phyloP scores from a whole-genome alignment of 2,113 vertebrate genomes.

The Mustelus asterias region DNA sequence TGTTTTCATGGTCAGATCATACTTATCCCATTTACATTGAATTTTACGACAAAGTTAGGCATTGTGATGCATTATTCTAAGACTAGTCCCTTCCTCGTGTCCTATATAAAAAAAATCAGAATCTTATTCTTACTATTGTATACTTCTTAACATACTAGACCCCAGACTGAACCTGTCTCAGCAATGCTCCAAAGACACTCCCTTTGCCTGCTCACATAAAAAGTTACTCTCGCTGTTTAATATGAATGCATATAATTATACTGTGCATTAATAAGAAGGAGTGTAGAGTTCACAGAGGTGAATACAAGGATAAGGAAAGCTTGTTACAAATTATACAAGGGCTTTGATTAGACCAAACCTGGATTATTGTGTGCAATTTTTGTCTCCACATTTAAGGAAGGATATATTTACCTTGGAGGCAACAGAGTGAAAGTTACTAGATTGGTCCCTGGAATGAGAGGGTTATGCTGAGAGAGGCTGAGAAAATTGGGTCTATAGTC shows the following conservation, averaged over 20 bases:
- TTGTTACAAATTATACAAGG: not conserved
- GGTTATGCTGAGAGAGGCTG: too few species aligned
- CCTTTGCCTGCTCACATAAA: not conserved
- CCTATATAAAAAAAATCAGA: not conserved
- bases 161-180: not conserved
- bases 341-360: not conserved
- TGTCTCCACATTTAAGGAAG: too few species aligned
- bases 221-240: not conserved
- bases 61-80: not conserved
- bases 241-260: not conserved
- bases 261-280: not conserved
- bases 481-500: too few species aligned
- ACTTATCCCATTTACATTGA: not conserved
- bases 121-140: not conserved
- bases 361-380: not conserved
- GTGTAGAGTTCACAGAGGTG: not conserved
- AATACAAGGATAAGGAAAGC: not conserved
- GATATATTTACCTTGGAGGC: too few species aligned
- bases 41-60: too few species aligned
- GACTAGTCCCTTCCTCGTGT: not conserved
- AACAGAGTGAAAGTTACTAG: too few species aligned
- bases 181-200: not conserved
- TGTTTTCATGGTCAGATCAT: not conserved
- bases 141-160: not conserved
- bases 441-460: too few species aligned